Conservation (phyloP, 2,113 vertebrate species). For the Planiliza haematocheilus region DNA sequence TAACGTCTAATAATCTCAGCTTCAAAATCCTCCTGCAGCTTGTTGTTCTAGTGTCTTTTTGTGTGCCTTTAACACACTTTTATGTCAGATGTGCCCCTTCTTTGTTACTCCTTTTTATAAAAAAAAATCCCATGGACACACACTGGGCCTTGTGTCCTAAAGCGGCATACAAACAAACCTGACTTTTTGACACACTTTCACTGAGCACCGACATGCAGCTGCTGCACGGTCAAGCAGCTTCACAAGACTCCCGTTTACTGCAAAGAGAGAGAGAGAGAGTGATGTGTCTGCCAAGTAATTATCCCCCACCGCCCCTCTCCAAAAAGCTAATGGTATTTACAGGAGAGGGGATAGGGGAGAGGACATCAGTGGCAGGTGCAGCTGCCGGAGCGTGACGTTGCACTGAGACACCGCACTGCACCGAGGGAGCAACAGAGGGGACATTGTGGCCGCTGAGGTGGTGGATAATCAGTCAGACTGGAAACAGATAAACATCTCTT, state of each 20-base stretch:
- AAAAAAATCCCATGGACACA: conserved; percentile 17
- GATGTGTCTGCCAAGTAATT: conserved; percentile 45
- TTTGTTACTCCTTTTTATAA: background rate
- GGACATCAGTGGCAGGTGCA: conserved; percentile 73
- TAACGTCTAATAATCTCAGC: no score
- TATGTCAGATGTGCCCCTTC: background rate
- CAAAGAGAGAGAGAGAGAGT: conserved; percentile 26
- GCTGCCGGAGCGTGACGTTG: conserved; percentile 52
- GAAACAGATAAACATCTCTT: conserved; percentile 45
- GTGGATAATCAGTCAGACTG: conserved; percentile 37
- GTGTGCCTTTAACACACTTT: background rate
- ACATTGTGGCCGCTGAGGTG: conserved; percentile 56
- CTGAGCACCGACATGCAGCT: conserved; percentile 55
- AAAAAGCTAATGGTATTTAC: conserved; percentile 74
- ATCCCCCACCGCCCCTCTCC: conserved; percentile 53
- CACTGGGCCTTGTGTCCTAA: conserved; percentile 23
- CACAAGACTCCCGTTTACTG: conserved; percentile 51
- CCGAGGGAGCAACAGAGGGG: conserved; percentile 41
- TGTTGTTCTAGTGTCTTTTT: background rate
- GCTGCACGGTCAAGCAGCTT: conserved; percentile 48
- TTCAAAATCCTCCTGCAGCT: no score
- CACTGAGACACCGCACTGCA: conserved; percentile 16
- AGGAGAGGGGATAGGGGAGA: conserved; percentile 47
- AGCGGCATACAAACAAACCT: conserved; percentile 45
- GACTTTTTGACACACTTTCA: conserved; percentile 47